phyloP scores from a whole-genome alignment of 2,888 invertebrate species.

The Tenthredo notha region DNA sequence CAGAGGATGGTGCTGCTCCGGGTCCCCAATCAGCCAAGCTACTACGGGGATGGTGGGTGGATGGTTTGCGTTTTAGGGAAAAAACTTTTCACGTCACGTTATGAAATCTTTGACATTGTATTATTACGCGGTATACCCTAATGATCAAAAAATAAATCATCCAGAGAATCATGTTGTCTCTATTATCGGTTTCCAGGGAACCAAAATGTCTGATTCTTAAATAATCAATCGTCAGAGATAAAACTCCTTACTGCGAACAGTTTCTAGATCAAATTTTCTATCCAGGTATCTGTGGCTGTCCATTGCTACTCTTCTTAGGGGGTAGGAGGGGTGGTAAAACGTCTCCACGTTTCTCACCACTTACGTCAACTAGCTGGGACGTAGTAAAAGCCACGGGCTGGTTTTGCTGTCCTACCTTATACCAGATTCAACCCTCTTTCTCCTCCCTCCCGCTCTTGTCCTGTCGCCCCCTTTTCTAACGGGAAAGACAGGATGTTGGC shows the following conservation, averaged over 20 bases:
- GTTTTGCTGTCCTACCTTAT: conserved; percentile 25
- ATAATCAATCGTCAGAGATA: not conserved
- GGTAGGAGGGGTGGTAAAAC: conserved; percentile 1
- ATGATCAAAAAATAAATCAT: not conserved
- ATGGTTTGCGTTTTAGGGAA: not conserved
- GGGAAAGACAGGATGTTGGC: conserved; percentile 51
- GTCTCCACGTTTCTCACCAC: conserved; percentile 15
- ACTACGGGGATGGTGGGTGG: not conserved
- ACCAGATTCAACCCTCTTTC: not conserved
- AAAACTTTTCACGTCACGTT: conserved; percentile 8
- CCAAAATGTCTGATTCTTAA: not conserved
- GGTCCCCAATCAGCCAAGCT: conserved; percentile 73
- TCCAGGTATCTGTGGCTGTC: not conserved
- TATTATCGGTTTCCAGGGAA: not conserved
- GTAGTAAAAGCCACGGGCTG: conserved; percentile 19
- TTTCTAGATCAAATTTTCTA: not conserved
- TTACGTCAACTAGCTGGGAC: conserved; percentile 32
- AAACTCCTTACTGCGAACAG: not conserved
- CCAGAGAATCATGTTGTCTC: not conserved
- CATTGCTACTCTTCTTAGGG: not conserved
- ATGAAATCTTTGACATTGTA: not conserved
- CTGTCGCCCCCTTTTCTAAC: conserved; percentile 23
- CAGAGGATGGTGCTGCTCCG: not conserved
- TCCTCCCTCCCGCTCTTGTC: not conserved
- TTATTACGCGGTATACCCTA: not conserved